A percentile compares a stretch with the other conserved stretches of the same genome.
phyloP scores from a whole-genome alignment of 2,113 vertebrate species.

The Stigmatopora argus region DNA sequence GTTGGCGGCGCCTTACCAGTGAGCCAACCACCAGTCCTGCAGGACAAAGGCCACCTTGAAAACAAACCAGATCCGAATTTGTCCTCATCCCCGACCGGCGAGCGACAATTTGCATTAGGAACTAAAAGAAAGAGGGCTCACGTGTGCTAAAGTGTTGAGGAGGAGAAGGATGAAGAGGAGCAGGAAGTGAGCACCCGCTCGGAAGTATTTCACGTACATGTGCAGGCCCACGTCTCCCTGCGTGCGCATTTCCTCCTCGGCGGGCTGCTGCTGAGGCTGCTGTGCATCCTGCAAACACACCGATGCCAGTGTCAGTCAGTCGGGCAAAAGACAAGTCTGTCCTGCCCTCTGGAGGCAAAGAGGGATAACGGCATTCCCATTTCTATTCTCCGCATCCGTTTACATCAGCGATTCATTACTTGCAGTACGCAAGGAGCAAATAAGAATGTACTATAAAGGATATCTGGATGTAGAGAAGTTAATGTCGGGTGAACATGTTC shows the following conservation, averaged over 20 bases:
- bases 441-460: too few species aligned
- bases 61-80: neutral
- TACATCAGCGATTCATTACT: too few species aligned
- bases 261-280: constrained; percentile 23
- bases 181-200: constrained; percentile 75
- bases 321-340: constrained; percentile 21
- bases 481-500: too few species aligned
- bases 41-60: constrained; percentile 80
- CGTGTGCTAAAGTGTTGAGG: constrained; percentile 80
- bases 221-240: constrained; percentile 78
- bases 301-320: constrained; percentile 26
- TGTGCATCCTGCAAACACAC: constrained; percentile 56
- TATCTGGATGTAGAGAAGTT: too few species aligned
- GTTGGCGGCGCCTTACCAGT: constrained; percentile 76
- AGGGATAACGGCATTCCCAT: constrained; percentile 6
- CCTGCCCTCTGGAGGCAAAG: constrained; percentile 53
- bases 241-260: constrained; percentile 78
- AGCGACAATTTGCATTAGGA: too few species aligned
- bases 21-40: constrained; percentile 93
- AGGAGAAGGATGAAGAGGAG: constrained; percentile 73
- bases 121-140: constrained; percentile 46
- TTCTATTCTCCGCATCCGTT: too few species aligned
- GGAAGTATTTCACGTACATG: constrained; percentile 84
- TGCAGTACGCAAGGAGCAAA: too few species aligned
- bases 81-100: too few species aligned